These are phyloP conservation scores for Hyla sarda DNA, from an alignment of 2,113 vertebrate species.

Conservation along the genomic window DNA sequence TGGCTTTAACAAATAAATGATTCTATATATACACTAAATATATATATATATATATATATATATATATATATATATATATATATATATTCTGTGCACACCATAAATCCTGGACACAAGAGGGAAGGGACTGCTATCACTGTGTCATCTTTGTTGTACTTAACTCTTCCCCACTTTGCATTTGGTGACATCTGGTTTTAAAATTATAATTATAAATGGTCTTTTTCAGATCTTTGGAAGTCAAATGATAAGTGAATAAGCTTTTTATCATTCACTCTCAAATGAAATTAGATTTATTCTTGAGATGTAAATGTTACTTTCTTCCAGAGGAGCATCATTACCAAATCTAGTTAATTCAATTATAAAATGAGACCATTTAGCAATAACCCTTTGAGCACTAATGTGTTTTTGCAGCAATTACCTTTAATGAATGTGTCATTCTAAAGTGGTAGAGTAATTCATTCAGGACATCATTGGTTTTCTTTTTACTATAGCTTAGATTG, in stretches of 20 bases:
- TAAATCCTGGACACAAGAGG: neutral
- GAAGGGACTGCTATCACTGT: neutral
- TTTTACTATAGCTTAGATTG: neutral
- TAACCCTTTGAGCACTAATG: constrained; percentile 65
- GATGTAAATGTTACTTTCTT: constrained; percentile 66
- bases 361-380: constrained; percentile 65
- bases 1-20: too few species aligned
- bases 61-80: neutral
- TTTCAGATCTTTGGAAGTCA: constrained; percentile 67
- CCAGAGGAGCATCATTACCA: constrained; percentile 64
- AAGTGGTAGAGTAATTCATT: neutral
- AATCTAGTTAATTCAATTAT: constrained; percentile 66
- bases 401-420: constrained; percentile 41
- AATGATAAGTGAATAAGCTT: constrained; percentile 65
- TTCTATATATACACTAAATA: too few species aligned
- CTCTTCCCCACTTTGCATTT: neutral
- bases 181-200: neutral
- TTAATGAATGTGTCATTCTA: constrained; percentile 27
- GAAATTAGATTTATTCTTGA: constrained; percentile 64
- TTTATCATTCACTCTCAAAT: constrained; percentile 56
- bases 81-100: neutral
- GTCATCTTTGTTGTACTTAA: neutral
- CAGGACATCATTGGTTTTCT: neutral
- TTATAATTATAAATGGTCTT: neutral
- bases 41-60: too few species aligned